Percentiles rank a stretch among this genome's conserved stretches.
These are phyloP conservation scores for Machaerirhynchus nigripectus DNA, from an alignment of 2,113 vertebrate species.

Conservation along the genomic window DNA sequence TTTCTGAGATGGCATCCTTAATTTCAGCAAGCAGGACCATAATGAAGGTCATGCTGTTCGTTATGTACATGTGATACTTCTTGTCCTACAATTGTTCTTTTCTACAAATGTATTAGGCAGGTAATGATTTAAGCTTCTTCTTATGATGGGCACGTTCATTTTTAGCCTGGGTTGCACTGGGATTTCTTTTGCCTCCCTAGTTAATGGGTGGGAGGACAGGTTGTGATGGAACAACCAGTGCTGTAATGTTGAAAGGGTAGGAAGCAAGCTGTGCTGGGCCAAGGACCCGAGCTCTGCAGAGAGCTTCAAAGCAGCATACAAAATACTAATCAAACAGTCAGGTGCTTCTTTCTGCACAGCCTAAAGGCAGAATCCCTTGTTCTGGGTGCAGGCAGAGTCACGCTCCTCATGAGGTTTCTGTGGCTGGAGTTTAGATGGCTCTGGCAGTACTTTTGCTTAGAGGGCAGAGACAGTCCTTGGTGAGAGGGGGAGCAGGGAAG, in stretches of 20 bases:
- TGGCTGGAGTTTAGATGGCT: not conserved
- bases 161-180: not conserved
- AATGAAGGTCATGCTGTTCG: not conserved
- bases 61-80: not conserved
- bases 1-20: not conserved
- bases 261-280: conserved; percentile 41
- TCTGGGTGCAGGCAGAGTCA: conserved; percentile 18
- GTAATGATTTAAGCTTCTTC: not conserved
- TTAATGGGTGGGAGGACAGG: not conserved
- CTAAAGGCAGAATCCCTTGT: not conserved
- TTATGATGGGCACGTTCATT: not conserved
- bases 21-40: not conserved
- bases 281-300: not conserved
- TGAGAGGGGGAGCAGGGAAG: not conserved
- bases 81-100: not conserved
- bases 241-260: not conserved
- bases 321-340: conserved; percentile 38
- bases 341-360: conserved; percentile 11
- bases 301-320: not conserved
- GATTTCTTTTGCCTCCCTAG: conserved; percentile 7
- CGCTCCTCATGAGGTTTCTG: not conserved
- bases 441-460: not conserved
- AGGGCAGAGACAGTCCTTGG: not conserved
- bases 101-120: not conserved
- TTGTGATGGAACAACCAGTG: conserved; percentile 3